phyloP scores from a whole-genome alignment of 2,888 invertebrate genomes.

The Callosobruchus maculatus region DNA sequence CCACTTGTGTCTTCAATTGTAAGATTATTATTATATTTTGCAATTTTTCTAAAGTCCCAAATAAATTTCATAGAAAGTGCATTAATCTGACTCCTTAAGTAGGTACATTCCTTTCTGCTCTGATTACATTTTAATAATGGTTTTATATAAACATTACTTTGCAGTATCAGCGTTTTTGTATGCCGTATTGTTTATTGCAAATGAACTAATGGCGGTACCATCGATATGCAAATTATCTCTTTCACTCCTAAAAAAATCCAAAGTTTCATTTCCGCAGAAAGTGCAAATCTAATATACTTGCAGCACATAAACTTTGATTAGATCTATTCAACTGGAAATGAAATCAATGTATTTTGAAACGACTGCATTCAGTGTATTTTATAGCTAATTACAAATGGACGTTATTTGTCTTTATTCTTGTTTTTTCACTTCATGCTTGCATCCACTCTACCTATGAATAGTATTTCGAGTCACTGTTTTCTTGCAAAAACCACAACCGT shows the following conservation, averaged over 20 bases:
- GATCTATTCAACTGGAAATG: not conserved
- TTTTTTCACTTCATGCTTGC: too few relatives aligned
- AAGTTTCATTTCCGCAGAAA: not conserved
- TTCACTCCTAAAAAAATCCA: not conserved
- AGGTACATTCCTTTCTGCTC: not conserved
- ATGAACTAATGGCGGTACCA: not conserved
- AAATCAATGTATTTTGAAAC: not conserved
- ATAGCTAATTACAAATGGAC: not conserved
- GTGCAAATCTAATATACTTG: not conserved
- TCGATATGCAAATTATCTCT: not conserved
- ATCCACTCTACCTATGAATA: too few relatives aligned
- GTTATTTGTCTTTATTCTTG: not conserved
- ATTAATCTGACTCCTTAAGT: too few relatives aligned
- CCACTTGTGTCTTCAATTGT: too few relatives aligned
- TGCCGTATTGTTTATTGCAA: not conserved
- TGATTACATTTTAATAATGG: not conserved
- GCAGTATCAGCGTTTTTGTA: not conserved
- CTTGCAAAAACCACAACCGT: too few relatives aligned
- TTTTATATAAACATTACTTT: not conserved
- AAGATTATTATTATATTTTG: too few relatives aligned
- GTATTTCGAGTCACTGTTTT: too few relatives aligned
- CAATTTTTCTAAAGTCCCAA: too few relatives aligned
- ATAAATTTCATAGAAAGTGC: too few relatives aligned
- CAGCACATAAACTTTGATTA: not conserved
- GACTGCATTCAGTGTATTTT: not conserved